Base-by-base conservation (phyloP, 2,888 invertebrate genomes). In the Drosophila mimetica region DNA sequence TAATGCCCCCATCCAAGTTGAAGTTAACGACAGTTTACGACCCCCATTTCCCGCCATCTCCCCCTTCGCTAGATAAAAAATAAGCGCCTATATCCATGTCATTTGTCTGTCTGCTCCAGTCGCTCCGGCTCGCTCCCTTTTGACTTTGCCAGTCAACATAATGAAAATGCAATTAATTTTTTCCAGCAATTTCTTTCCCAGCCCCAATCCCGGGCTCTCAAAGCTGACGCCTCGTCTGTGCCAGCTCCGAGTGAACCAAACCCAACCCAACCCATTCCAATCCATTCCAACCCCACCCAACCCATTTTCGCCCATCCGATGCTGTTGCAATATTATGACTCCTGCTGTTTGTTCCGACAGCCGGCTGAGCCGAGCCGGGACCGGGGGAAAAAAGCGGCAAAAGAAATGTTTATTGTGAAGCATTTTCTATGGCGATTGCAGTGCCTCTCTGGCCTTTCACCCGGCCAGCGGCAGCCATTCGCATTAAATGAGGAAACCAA, bases 91-190 rank as follows among this genome's bases (percentile, higher is more conserved):
- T 73, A 88, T 84, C 83, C 75, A 83, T 76, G 75, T 77, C 86
- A 84, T 84, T 84, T 88, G 77, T 84, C 84, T 83, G 86, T 74
- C 78, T 80, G 78, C 71, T 54, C 46, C 53, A 54, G 48, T 46
- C 60, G 20, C 37, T 37, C 20, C 57, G 8, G 32, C 28, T 36
- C 8, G 44, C 52, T 66, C 54, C 57, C 72, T 25, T 59, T 73
- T 65, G 76, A 64, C 79, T 74, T 70, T 54, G 76, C 71, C 79
- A 76, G 85, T 85, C 84, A 86, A 81, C 90, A 91, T 91, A 91
- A 91, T 91, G 91, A 91, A 91, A 91, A 91, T 91, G 91, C 91
- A 91, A 91, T 91, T 91, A 91, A 91, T 91, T 91, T 90, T 83
- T 89, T 90, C 84, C 85, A 89, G 83, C 81, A 81, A 81, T 81